Base-by-base conservation (phyloP, 2,113 vertebrate genomes). In the Pedetes capensis region DNA sequence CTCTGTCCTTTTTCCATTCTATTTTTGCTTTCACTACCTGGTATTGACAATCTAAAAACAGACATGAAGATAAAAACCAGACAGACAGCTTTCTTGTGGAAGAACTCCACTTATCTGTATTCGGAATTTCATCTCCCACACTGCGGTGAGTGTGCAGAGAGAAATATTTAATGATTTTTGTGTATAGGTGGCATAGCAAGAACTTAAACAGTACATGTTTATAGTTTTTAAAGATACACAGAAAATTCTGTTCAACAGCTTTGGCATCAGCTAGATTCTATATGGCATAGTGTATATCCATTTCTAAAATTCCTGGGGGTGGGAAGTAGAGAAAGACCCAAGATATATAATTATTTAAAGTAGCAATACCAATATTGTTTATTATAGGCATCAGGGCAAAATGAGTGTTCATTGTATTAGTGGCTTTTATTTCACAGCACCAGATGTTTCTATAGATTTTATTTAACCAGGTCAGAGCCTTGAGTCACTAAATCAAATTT, bases 371-470 rank as follows among this genome's bases (percentile, higher is more conserved):
- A 95, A 94, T 92, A 92, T 37, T 87, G 84, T 88, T 95, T 95
- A 90, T 84, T 86, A 88, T 61, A 75, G 72, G 85, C 78, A 55
- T 51, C 4, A 0, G 55, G 44, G 89, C 11, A 18, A 95, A 89
- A 92, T 87, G 87, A 82, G 61, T n/a, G 42, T 23, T 88, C 72
- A 63, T 79, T 95, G 66, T 93, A 69, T 89, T 88, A 88, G 93
- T 86, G 81, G 85, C 90, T 96, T 96, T 96, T 93, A 79, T 92
- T 96, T 97, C 92, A 88, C 34, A 89, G 85, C 74, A 87, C 90
- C 90, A 96, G 95, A 92, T 96, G 90, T 95, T 96, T 95, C 81
- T 95, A 97, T 95, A 93, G 97, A 97, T 93, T 96, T 96, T 95
- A 96, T 87, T 78, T 55, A 71, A 95, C 55, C 84, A 94, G 90